These are phyloP conservation scores for Tupiocoris notatus DNA, from an alignment of 2,888 invertebrate species.

Conservation along the genomic window DNA sequence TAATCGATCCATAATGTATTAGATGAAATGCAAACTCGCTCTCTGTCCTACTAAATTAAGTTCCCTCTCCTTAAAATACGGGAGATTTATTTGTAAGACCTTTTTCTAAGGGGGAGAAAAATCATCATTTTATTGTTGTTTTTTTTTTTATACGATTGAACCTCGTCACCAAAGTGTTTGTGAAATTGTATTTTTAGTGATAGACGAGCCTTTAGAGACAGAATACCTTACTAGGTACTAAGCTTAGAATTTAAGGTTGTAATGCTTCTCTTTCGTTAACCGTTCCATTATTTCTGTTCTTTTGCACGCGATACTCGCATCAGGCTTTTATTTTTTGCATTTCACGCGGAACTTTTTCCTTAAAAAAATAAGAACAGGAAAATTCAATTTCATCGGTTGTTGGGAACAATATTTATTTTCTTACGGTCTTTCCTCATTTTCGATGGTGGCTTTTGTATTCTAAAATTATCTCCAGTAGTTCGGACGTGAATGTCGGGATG, in stretches of 20 bases:
- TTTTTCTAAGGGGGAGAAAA: not conserved
- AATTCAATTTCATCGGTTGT: too few relatives aligned
- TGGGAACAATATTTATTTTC: slow-evolving; percentile 21
- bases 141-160: slow-evolving; percentile 7
- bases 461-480: too few relatives aligned
- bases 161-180: slow-evolving; percentile 39
- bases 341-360: too few relatives aligned
- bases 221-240: slow-evolving; percentile 21
- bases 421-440: too few relatives aligned
- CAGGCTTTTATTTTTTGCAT: too few relatives aligned
- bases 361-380: too few relatives aligned
- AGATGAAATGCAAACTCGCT: slow-evolving; percentile 38
- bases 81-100: slow-evolving; percentile 6
- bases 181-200: slow-evolving; percentile 30
- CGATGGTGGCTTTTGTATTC: too few relatives aligned
- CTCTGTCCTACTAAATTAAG: slow-evolving; percentile 29
- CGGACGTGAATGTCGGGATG: too few relatives aligned
- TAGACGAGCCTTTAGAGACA: slow-evolving; percentile 10
- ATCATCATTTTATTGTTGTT: not conserved
- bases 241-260: slow-evolving; percentile 35
- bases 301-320: slow-evolving; percentile 27
- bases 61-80: not conserved
- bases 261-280: slow-evolving; percentile 28
- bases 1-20: too few relatives aligned
- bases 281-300: too few relatives aligned